Base-by-base conservation (phyloP, 2,113 vertebrate genomes). In the Nesoenas mayeri region DNA sequence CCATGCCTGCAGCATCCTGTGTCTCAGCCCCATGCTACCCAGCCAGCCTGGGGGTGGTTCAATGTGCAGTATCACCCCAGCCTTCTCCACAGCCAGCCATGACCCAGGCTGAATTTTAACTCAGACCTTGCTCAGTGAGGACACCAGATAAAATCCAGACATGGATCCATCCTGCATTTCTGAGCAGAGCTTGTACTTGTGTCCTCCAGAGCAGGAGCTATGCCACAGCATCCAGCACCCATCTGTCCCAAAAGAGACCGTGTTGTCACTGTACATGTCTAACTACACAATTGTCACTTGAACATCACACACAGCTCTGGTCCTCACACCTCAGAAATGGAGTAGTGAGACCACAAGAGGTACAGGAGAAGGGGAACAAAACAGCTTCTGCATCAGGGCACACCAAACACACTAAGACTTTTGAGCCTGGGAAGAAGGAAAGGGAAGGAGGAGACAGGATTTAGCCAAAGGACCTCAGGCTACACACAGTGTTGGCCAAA, bases 11-110 rank as follows among this genome's bases (percentile, higher is more conserved):
- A 73, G 36, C 13, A 28, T 50, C 18, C 62, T 36, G 4, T 66
- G 20, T 57, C 48, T 81, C 31, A 58, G 28, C 10, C 18, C 31
- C 5, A 25, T 0, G 0, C 4, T 16, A 44, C 4, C 3, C 18
- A 65, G 13, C 8, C 32, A 70, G 47, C 19, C 32, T 10, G 7
- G 10, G 24, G 14, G 19, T 50, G 44, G 44, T 47, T 70, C 72
- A 28, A 2, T 9, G 4, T 7, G 11, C 32, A 57, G 6, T 7
- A 65, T 18, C 22, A 75, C 16, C 11, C 54, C 65, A 32, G 77
- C 21, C 10, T 80, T 11, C 47, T 64, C 21, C 56, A 48, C 44
- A 83, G 11, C 6, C 34, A 72, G 1, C 24, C 3, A 8, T 2
- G 9, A 67, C 4, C 24, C 40, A 57, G 9, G 9, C 25, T 58